Conservation (phyloP, 92 coral and sea anemone genomes). For the Palythoa caribaeorum region DNA sequence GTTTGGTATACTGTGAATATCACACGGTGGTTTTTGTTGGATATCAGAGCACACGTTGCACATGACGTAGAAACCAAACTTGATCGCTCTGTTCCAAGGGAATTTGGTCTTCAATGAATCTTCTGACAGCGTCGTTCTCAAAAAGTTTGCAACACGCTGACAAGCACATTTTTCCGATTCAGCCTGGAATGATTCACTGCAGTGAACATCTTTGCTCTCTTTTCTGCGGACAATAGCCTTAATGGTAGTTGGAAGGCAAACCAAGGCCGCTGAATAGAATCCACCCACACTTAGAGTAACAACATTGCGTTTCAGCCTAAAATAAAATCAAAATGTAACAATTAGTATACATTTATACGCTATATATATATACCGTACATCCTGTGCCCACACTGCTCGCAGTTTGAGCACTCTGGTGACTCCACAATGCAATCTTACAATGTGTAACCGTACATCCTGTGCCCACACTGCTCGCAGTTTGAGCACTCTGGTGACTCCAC, state of each 20-base stretch:
- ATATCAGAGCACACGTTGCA: constrained; percentile 28
- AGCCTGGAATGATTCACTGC: background rate
- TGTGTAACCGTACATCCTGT: too few species aligned
- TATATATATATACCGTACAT: too few species aligned
- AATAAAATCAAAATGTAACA: background rate
- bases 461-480: too few species aligned
- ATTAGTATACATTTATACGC: too few species aligned
- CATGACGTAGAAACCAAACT: constrained; percentile 7
- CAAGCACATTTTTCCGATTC: constrained; percentile 1
- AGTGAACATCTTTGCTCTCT: background rate
- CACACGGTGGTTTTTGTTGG: background rate
- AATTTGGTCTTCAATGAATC: constrained; percentile 1
- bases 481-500: too few species aligned
- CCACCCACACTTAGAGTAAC: background rate
- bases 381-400: too few species aligned
- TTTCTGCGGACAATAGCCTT: constrained; percentile 11
- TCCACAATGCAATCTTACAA: too few species aligned
- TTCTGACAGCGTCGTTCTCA: constrained; percentile 19
- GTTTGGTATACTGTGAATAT: background rate
- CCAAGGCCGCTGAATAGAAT: background rate
- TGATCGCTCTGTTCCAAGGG: constrained; percentile 15
- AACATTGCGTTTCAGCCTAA: constrained; percentile 7
- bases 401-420: too few species aligned
- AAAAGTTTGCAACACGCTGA: constrained; percentile 16
- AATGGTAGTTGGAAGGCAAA: constrained; percentile 3